Evolutionary conservation across 2,113 vertebrate genomes (phyloP).

Genomic region (Myanophis thanlyinensis): DNA sequence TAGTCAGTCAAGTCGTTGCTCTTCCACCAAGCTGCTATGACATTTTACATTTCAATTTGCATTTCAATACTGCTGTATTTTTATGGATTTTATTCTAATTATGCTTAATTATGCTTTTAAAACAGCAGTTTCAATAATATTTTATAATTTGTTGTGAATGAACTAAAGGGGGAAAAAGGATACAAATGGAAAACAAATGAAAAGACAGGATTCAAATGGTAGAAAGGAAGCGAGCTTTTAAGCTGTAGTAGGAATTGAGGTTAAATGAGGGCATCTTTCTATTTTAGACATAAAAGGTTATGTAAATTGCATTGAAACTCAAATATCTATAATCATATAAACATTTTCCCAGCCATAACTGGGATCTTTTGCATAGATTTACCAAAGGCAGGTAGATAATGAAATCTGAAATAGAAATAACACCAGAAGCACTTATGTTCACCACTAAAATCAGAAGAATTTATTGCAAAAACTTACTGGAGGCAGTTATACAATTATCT

Average conservation of each 20-base stretch:
- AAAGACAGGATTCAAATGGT: background rate
- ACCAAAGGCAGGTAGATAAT: background rate
- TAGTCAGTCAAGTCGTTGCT: background rate
- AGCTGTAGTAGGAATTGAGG: background rate
- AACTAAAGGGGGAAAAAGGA: background rate
- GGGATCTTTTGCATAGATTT: background rate
- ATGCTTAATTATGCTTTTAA: background rate
- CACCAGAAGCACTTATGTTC: background rate
- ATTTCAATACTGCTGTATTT: background rate
- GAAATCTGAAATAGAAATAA: background rate
- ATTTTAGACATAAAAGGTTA: background rate
- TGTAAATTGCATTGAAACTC: background rate
- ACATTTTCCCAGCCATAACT: background rate
- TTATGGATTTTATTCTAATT: background rate
- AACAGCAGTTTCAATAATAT: background rate
- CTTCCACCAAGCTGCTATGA: background rate
- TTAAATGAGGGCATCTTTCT: background rate
- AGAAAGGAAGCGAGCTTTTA: background rate
- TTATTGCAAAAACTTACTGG: background rate
- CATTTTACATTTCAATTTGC: background rate
- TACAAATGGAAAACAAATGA: background rate
- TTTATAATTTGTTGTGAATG: background rate
- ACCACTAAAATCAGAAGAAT: background rate
- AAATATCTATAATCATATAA: background rate
- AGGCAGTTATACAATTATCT: background rate